Base-by-base conservation (phyloP, 1,140 invertebrate genomes). In the Charaxes varanes region DNA sequence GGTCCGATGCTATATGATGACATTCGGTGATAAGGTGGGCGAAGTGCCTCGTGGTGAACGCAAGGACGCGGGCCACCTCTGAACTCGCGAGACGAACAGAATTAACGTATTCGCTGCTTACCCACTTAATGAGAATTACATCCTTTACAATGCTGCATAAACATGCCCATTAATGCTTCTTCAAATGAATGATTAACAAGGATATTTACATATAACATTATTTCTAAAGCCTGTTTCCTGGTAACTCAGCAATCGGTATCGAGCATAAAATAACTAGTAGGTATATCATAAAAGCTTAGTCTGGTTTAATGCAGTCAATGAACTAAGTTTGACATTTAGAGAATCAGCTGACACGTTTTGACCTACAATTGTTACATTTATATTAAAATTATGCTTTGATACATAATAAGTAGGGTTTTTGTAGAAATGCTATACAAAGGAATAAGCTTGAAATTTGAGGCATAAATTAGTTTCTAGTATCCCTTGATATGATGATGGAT, bases 21-120 rank as follows among this genome's bases (percentile, higher is more conserved):
- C 61, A 71, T 76, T 76, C 61, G 57, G 53, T 79, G 68, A 80
- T 76, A 76, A 71, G 64, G 47, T 63, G 68, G 54, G 56, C 61
- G 59, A 60, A 54, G 40, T 52, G 53, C 53, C 60, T 54, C 53
- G 55, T 67, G 58, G 77, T 78, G 77, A 81, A 81, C 43, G 77
- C 73, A 81, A 81, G 73, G 77, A 78, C 77, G 65, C 44, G 31
- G 45, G 16, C 41, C 42, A 45, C 41, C 41, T 44, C 36, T 51
- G 49, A 41, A 41, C 19, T 46, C 42, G 44, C 47, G 44, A 45
- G 41, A 53, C 49, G 46, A 32, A 50, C 37, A 35, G 47, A 35
- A 22, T 23, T 32, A 30, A 41, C 21, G 28, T 45, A 41, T 51
- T 38, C 42, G 31, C 37, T 52, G 42, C 42, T 55, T 57, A 42